Percentiles rank a stretch among this genome's conserved stretches.
Evolutionary conservation across 1,140 invertebrate genomes (phyloP).

Genomic region (Myzus persicae): DNA sequence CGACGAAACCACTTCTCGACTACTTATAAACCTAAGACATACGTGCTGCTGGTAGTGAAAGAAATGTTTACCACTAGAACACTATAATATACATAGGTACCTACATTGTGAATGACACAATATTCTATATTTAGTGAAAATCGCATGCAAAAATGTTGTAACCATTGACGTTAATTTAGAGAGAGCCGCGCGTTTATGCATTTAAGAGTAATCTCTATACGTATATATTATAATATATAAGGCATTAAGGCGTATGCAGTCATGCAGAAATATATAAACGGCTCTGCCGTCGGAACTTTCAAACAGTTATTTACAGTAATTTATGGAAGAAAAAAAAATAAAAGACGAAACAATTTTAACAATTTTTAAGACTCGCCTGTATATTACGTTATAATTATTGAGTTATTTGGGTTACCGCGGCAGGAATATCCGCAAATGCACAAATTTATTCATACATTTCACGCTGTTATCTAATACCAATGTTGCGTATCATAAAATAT

Average conservation of each 20-base stretch:
- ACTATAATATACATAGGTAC: neutral
- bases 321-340: neutral
- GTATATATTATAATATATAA: no score
- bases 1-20: neutral
- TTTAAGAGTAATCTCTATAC: neutral
- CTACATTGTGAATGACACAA: neutral
- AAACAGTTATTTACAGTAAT: neutral
- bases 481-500: neutral
- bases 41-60: neutral
- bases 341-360: neutral
- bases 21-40: neutral
- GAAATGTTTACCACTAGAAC: neutral
- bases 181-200: neutral
- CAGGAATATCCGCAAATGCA: neutral
- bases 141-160: neutral
- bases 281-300: neutral
- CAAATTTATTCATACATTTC: neutral
- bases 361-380: neutral
- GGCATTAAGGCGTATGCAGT: neutral
- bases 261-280: neutral
- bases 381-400: neutral
- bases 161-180: neutral
- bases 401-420: neutral
- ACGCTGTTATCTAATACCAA: neutral
- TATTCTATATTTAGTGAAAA: conserved; percentile 20